phyloP scores from a whole-genome alignment of 2,888 invertebrate species.

The Nemurella pictetii region DNA sequence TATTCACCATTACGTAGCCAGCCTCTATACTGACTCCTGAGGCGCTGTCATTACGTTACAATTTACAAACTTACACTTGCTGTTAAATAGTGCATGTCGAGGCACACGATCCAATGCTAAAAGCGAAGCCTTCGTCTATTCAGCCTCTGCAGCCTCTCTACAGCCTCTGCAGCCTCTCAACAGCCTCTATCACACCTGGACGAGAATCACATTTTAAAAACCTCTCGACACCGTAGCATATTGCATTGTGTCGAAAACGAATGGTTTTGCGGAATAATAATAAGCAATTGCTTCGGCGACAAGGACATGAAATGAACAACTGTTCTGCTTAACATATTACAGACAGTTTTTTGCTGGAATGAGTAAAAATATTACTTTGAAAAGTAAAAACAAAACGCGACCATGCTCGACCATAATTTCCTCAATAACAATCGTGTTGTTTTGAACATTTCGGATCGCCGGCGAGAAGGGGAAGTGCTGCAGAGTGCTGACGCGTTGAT shows the following conservation, averaged over 20 bases:
- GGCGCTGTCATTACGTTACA: not conserved
- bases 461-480: too few relatives aligned
- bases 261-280: not conserved
- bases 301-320: not conserved
- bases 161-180: too few relatives aligned
- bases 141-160: too few relatives aligned
- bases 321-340: not conserved
- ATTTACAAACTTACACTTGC: too few relatives aligned
- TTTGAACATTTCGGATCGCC: not conserved
- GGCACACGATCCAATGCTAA: not conserved
- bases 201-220: not conserved
- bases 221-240: not conserved
- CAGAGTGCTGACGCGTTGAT: not conserved
- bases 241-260: not conserved
- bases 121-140: not conserved
- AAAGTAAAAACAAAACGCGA: not conserved
- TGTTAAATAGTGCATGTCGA: constrained; percentile 7
- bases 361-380: not conserved
- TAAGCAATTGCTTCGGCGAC: not conserved
- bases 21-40: not conserved
- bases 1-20: not conserved
- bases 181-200: constrained; percentile 6
- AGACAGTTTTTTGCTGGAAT: not conserved
- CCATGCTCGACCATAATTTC: not conserved
- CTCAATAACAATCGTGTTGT: not conserved